Percentiles rank a stretch among this genome's conserved stretches.
Conservation (phyloP, 2,113 vertebrate species). For the Phalacrocorax carbo region DNA sequence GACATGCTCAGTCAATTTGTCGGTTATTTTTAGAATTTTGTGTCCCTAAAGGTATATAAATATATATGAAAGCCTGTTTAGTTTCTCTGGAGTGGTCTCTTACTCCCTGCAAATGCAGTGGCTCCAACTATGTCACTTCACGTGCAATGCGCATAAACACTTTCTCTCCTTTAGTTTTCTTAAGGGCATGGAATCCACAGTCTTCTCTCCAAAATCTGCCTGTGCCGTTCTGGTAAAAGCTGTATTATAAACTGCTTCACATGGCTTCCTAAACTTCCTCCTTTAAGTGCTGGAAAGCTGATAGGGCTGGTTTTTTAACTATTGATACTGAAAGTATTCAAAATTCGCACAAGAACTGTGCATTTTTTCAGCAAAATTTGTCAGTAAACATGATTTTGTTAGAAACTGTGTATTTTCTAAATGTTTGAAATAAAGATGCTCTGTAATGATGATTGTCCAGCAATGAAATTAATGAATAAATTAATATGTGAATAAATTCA, state of each 20-base stretch:
- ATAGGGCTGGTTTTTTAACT: background rate
- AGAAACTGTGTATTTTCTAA: rapidly evolving
- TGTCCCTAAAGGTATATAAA: background rate
- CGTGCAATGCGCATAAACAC: background rate
- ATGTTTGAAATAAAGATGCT: background rate
- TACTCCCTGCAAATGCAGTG: background rate
- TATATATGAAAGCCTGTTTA: background rate
- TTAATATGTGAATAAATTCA: too few relatives aligned
- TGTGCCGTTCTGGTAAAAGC: background rate
- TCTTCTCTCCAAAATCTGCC: background rate
- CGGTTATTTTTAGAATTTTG: background rate
- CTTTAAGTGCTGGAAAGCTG: background rate
- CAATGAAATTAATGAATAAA: background rate
- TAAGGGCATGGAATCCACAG: background rate
- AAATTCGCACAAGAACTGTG: background rate
- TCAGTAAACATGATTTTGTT: background rate
- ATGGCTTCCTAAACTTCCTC: background rate
- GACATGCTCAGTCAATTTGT: background rate
- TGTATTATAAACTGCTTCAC: background rate
- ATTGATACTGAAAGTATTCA: background rate
- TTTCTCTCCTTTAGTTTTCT: background rate
- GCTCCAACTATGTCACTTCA: background rate
- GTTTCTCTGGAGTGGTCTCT: background rate
- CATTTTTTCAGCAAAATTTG: background rate
- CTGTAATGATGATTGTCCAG: background rate